Base-by-base conservation (phyloP, 1,140 invertebrate species). In the Bombus terrestris region DNA sequence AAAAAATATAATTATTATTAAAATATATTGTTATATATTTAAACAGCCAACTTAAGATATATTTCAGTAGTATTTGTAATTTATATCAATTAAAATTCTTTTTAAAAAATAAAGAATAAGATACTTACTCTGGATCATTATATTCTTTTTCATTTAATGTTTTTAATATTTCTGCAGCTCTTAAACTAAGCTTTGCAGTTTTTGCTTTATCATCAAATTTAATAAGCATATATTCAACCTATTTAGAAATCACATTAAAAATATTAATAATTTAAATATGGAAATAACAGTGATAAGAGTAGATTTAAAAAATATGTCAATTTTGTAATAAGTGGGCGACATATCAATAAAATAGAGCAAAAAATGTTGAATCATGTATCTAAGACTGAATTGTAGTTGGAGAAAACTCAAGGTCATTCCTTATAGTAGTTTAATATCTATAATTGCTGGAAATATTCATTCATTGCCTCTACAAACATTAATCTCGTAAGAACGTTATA, bases 151-250 rank as follows among this genome's bases (percentile, higher is more conserved):
- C 97, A 93, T 98, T 97, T 10, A 99, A 96, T 88, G 96, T 95
- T 35, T 96, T 95, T 13, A 99, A 95, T 39, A 99, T 95, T 88
- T 98, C 97, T 86, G 97, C 94, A 41, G 98, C 98, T 92, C 97
- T 97, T 22, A 99, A 95, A 83, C 97, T 97, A 3, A 99, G 97
- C 89, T 97, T 97, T 12, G 98, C 98, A 87, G 96, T 97, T 94
- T 98, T 97, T 62, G 98, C 97, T 82, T 97, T 96, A 95, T 99
- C 97, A 95, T 99, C 97, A 95, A 99, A 99, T 94, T 99, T 99
- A 0, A 99, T 97, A 57, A 99, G 96, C 92, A 99, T 98, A 92
- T 99, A 99, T 95, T 99, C 99, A 35, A 99, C 97, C 97, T 97
- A 73, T 81, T 69, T 77, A 32, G 78, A 75, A 13, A 87, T n/a